phyloP scores from a whole-genome alignment of 1,140 invertebrate species.

The Cherax destructor region DNA sequence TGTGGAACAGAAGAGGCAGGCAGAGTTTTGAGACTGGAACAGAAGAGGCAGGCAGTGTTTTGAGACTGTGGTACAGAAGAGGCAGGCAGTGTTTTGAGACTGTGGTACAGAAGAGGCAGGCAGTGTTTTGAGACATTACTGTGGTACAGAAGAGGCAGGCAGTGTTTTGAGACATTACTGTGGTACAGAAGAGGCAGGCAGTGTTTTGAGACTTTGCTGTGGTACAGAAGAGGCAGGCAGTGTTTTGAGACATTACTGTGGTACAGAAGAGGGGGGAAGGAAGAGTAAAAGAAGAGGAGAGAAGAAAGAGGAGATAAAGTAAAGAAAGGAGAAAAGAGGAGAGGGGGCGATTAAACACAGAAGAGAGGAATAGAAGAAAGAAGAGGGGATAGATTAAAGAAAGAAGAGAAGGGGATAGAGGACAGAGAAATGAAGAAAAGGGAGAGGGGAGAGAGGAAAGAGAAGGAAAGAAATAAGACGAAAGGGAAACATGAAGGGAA shows the following conservation, averaged over 20 bases:
- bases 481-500: not conserved
- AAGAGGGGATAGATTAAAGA: not conserved
- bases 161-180: too few species aligned
- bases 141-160: too few species aligned
- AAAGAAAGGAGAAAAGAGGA: not conserved
- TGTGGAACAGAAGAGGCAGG: too few species aligned
- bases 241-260: not conserved
- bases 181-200: too few species aligned
- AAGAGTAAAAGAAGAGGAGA: not conserved
- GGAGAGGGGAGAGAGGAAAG: not conserved
- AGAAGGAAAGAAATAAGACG: not conserved
- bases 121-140: too few species aligned
- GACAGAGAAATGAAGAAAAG: not conserved
- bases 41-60: too few species aligned
- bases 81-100: too few species aligned
- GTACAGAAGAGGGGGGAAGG: not conserved
- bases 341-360: not conserved
- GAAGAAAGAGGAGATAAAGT: not conserved
- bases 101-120: too few species aligned
- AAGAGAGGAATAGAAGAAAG: not conserved
- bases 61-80: too few species aligned
- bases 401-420: not conserved
- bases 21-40: too few species aligned
- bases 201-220: too few species aligned
- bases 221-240: too few species aligned